A percentile compares a stretch with the other conserved stretches of the same genome.
phyloP scores from a whole-genome alignment of 2,888 invertebrate genomes.

The Strigamia transsilvanica region DNA sequence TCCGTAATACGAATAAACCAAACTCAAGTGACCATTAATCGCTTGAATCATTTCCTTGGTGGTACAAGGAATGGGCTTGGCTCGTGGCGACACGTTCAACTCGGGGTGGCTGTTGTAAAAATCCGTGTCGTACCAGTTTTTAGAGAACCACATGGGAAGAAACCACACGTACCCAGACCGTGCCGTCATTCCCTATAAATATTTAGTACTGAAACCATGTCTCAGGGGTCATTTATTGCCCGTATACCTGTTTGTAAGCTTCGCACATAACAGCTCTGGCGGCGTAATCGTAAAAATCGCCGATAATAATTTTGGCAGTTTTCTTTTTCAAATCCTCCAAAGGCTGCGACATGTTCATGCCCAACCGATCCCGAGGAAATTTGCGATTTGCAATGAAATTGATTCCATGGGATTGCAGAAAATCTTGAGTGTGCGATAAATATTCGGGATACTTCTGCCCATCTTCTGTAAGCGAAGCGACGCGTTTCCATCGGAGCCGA shows the following conservation, averaged over 20 bases:
- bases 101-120: constrained; percentile 60
- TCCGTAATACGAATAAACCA: constrained; percentile 75
- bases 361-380: constrained; percentile 71
- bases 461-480: constrained; percentile 81
- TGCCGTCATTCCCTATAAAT: constrained; percentile 64
- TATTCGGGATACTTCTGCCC: constrained; percentile 82
- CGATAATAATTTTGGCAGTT: constrained; percentile 79
- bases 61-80: constrained; percentile 67
- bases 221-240: background rate
- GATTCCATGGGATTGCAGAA: constrained; percentile 71
- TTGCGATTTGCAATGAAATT: constrained; percentile 75
- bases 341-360: constrained; percentile 72
- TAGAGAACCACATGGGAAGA: constrained; percentile 74
- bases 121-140: constrained; percentile 72
- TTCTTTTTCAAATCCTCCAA: constrained; percentile 73
- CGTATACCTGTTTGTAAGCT: constrained; percentile 70
- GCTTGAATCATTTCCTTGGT: constrained; percentile 73
- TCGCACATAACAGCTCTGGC: constrained; percentile 81
- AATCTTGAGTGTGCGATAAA: constrained; percentile 74
- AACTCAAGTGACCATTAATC: constrained; percentile 76
- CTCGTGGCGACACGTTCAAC: background rate
- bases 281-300: constrained; percentile 75
- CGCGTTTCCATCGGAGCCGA: constrained; percentile 73
- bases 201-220: constrained; percentile 67
- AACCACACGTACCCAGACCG: constrained; percentile 84